phyloP scores from a whole-genome alignment of 2,113 vertebrate genomes.

The Lasiurus borealis region DNA sequence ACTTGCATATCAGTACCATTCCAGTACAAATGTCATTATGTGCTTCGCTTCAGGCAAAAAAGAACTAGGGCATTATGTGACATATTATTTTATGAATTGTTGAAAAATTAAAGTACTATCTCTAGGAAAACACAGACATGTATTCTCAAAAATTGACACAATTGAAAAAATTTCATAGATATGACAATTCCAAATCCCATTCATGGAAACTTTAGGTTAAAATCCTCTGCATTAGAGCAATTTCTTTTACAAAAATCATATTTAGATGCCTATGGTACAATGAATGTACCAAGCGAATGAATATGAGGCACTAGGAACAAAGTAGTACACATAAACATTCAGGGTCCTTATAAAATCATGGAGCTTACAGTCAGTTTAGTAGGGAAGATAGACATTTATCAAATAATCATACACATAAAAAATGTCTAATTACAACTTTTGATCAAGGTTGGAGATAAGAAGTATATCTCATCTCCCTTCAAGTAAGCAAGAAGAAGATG shows the following conservation, averaged over 20 bases:
- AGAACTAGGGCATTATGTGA: neutral
- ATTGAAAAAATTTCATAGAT: neutral
- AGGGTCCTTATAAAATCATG: neutral
- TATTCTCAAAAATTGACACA: neutral
- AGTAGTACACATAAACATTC: neutral
- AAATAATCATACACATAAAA: neutral
- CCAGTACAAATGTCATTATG: constrained; percentile 8
- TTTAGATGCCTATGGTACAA: neutral
- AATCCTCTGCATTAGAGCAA: neutral
- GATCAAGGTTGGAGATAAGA: neutral
- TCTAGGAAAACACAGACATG: neutral
- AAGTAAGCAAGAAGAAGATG: neutral
- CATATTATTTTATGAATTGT: neutral
- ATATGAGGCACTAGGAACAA: neutral
- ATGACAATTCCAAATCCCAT: neutral
- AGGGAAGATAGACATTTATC: neutral
- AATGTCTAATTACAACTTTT: neutral
- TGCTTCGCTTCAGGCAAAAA: constrained; percentile 32
- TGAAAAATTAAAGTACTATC: constrained; percentile 6
- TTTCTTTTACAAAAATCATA: constrained; percentile 38
- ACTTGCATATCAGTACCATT: neutral
- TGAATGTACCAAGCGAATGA: neutral
- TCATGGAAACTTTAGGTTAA: neutral
- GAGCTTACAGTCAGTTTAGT: neutral
- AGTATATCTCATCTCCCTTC: neutral